Conservation (phyloP, 2,113 vertebrate species). For the Sinocyclocheilus rhinocerous region DNA sequence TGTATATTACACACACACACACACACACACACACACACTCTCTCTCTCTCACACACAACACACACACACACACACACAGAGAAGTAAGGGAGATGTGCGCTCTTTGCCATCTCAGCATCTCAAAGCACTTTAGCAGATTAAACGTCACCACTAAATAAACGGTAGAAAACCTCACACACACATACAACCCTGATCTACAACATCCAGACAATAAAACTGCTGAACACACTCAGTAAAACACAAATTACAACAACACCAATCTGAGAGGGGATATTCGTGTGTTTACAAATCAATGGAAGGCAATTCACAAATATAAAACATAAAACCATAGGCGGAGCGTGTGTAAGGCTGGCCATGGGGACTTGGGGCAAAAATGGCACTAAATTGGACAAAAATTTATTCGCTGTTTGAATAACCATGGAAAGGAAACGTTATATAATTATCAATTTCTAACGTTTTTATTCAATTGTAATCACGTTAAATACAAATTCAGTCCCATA, state of each 20-base stretch:
- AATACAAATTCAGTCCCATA: too few species aligned
- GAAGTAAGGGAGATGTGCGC: neutral
- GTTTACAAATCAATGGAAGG: neutral
- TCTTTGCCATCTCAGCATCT: constrained; percentile 15
- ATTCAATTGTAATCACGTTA: too few species aligned
- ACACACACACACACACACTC: too few species aligned
- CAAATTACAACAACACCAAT: neutral
- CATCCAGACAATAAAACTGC: constrained; percentile 9
- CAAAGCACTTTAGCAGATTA: constrained; percentile 17
- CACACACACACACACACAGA: neutral
- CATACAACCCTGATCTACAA: constrained; percentile 1
- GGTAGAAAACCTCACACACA: neutral
- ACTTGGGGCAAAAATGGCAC: too few species aligned
- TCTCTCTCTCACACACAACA: neutral
- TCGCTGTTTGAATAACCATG: too few species aligned
- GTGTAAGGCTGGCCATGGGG: too few species aligned
- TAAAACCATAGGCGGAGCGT: too few species aligned
- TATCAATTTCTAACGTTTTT: too few species aligned
- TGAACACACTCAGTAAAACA: neutral
- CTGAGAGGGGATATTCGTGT: neutral
- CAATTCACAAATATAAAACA: neutral
- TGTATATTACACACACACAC: neutral
- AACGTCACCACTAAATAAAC: constrained; percentile 27
- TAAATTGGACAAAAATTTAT: too few species aligned
- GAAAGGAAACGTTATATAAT: too few species aligned